Evolutionary conservation across 2,888 invertebrate genomes (phyloP).

Genomic region (Coenonympha glycerion): DNA sequence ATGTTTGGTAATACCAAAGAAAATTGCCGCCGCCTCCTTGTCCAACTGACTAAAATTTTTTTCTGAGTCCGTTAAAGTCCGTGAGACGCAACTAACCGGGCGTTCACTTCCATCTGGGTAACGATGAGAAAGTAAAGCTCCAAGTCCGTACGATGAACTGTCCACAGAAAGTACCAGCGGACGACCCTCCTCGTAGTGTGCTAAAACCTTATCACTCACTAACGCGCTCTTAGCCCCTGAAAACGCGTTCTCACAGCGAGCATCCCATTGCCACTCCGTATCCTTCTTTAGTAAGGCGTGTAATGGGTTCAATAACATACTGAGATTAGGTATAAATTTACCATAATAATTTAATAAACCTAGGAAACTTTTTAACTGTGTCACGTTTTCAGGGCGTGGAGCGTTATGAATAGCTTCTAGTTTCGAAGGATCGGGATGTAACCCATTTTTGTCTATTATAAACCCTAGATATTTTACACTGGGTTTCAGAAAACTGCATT

Average conservation of each 20-base stretch:
- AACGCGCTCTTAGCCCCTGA: slow-evolving; percentile 15
- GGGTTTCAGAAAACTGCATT: slow-evolving; percentile 23
- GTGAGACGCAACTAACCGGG: slow-evolving; percentile 21
- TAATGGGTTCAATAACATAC: slow-evolving; percentile 11
- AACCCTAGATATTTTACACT: slow-evolving; percentile 29
- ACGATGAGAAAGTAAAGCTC: slow-evolving; percentile 19
- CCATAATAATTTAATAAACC: slow-evolving; percentile 17
- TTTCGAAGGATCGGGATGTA: slow-evolving; percentile 27
- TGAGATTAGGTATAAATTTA: slow-evolving; percentile 11
- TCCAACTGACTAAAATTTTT: slow-evolving; percentile 23
- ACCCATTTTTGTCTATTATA: slow-evolving; percentile 24
- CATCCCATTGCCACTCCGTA: slow-evolving; percentile 22
- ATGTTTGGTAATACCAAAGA: slow-evolving; percentile 25
- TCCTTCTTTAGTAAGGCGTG: slow-evolving; percentile 2
- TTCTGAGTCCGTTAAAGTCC: slow-evolving; percentile 24
- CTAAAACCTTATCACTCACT: slow-evolving; percentile 18
- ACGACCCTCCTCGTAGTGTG: slow-evolving; percentile 24
- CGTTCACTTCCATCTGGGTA: slow-evolving; percentile 21
- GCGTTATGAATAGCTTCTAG: slow-evolving; percentile 26
- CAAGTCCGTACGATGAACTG: slow-evolving; percentile 28
- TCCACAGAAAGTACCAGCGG: slow-evolving; percentile 26
- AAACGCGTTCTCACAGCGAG: slow-evolving; percentile 23
- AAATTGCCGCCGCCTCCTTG: slow-evolving; percentile 27
- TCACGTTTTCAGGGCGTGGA: slow-evolving; percentile 6
- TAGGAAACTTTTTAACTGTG: slow-evolving; percentile 11